Base-by-base conservation (phyloP, 2,797 vertebrate species). In the Rhinophrynus dorsalis region DNA sequence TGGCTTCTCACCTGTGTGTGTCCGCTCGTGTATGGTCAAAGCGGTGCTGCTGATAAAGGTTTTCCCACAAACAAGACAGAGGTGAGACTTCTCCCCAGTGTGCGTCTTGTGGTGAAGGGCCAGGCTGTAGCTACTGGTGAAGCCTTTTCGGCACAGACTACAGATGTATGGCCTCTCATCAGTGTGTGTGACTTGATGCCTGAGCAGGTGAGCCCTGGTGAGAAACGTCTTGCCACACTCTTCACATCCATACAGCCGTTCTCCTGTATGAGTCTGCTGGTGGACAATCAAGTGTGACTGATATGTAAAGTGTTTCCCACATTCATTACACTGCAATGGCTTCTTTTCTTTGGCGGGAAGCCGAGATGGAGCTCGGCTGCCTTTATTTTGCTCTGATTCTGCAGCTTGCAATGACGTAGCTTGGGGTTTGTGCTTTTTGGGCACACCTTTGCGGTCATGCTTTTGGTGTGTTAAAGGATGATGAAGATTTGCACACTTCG, bases 111-210 rank as follows among this genome's bases (percentile, higher is more conserved):
- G 80, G 58, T 81, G 81, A 29, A 72, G 50, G 2, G 76, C 73
- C 1, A 83, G 76, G 32, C 76, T 78, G 6, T 77, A 78, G 52
- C 78, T 75, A 32, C 77, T 66, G 35, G 78, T 75, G 2, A 81
- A 83, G 56, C 77, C 75, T 48, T 79, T 79, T 6, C 78, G 80
- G 26, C 81, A 83, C 35, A 79, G 77, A 2, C 62, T 15, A 11
- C 82, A 83, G 15, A 76, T 77, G 40, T 82, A 81, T 3, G 82
- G 82, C 68, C 80, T 81, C 60, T 83, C 80, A 21, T 80, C 27
- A 3, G 27, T 17, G 2, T 55, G 70, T 24, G 23, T 54, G 3
- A 45, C 57, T 27, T 45, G 74, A 18, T 56, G 54, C 23, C 30
- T 35, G 6, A 18, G 10, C 54, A 56, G 6, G 8, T 21, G 18